Evolutionary conservation across 2,888 invertebrate species (phyloP), one percentile per base, ranked within the genome.

Genomic region (Pyrgus malvae): DNA sequence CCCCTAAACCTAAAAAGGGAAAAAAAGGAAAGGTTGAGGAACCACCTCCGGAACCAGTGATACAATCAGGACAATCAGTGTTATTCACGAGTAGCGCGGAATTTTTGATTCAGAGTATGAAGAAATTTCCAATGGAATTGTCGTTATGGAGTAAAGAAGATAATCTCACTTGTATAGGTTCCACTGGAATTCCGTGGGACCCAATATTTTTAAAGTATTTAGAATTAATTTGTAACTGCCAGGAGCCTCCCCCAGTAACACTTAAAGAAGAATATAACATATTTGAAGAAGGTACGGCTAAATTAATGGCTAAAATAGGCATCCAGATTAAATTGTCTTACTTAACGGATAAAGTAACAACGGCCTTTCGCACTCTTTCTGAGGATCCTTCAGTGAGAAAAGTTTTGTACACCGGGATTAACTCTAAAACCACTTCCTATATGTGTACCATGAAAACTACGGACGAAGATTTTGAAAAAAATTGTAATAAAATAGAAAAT

Each of bases 111-210:
- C 78, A 86, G 66, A 83, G 65, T 25, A 90, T 90, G 88, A 75
- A 70, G 35, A 81, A 77, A 21, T 79, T 59, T 48, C 81, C 86
- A 0, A 19, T 89, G 60, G 80, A 83, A 57, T 42, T 89, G 4
- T 87, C 88, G 0, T 59, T 90, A 14, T 90, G 88, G 89, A 85
- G 79, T 59, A 85, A 86, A 59, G 88, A 89, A 64, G 84, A 88
- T 9, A 74, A 76, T 56, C 68, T 80, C 21, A 67, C 69, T 1
- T 83, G 68, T 50, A 87, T 89, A n/a, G 90, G 89, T 1, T 62
- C 75, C 1, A 72, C 68, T 7, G 51, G 58, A 2, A 75, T 90
- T 38, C 80, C 80, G 1, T 90, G 90, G 90, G 89, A 90, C 61
- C 78, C 75, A 4, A 59, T 62, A 19, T 89, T 83, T 63, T 31